Evolutionary conservation across 2,888 invertebrate genomes (phyloP).

Genomic region (Cephus spinipes): DNA sequence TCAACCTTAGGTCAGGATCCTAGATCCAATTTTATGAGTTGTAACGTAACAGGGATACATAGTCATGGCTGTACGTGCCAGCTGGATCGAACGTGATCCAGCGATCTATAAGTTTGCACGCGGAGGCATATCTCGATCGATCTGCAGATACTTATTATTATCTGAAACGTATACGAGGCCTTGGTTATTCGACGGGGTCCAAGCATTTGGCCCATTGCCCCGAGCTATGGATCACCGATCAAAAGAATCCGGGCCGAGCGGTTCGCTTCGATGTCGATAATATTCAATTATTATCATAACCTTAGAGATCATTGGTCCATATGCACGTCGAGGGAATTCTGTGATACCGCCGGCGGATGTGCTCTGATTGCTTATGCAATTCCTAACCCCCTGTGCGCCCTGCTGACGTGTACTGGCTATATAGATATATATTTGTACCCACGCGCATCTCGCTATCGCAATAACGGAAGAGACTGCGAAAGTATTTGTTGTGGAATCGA

Average conservation of each 20-base stretch:
- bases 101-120: not conserved
- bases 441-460: constrained; percentile 4
- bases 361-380: not conserved
- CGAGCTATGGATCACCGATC: constrained; percentile 36
- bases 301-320: not conserved
- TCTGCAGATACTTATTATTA: not conserved
- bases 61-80: constrained; percentile 1
- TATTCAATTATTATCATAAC: not conserved
- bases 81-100: constrained; percentile 22
- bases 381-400: not conserved
- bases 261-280: not conserved
- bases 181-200: not conserved
- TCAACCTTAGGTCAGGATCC: not conserved
- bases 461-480: constrained; percentile 22
- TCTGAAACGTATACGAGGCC: not conserved
- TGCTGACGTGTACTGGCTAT: not conserved
- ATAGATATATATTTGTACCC: not conserved
- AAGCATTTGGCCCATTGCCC: constrained; percentile 37
- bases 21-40: not conserved
- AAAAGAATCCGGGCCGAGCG: not conserved
- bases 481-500: not conserved
- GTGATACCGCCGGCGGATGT: not conserved
- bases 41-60: not conserved
- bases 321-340: not conserved
- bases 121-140: not conserved